phyloP scores from a whole-genome alignment of 2,113 vertebrate genomes.

The Pristiophorus japonicus region DNA sequence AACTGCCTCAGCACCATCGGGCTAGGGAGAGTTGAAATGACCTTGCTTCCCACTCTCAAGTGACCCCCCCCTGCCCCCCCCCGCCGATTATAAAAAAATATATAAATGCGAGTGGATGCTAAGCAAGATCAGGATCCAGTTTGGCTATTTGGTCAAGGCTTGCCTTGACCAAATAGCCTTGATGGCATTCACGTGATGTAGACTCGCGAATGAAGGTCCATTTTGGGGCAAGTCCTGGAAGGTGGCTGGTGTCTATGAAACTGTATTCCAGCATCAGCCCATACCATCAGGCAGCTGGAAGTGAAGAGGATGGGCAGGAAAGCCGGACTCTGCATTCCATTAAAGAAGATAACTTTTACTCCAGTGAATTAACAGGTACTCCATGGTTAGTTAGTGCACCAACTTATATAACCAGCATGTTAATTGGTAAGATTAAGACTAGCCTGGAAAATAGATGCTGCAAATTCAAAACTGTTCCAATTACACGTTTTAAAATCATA shows the following conservation, averaged over 20 bases:
- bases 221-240: not conserved
- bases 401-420: not conserved
- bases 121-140: not conserved
- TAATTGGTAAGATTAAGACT: not conserved
- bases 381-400: not conserved
- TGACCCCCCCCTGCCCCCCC: not conserved
- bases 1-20: not conserved
- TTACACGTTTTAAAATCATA: not conserved
- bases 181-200: no score
- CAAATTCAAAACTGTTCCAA: not conserved
- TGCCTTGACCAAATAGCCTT: not conserved
- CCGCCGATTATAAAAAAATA: no score
- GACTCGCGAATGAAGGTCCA: not conserved
- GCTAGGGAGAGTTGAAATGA: not conserved
- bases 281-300: not conserved
- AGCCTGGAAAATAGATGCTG: not conserved
- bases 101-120: no score
- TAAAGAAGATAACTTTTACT: not conserved
- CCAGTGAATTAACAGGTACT: not conserved
- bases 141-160: not conserved
- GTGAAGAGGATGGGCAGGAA: not conserved
- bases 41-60: not conserved
- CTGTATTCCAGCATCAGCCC: not conserved
- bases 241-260: not conserved
- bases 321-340: not conserved